Conservation (phyloP, 1,140 invertebrate genomes). For the Drosophila mojavensis region DNA sequence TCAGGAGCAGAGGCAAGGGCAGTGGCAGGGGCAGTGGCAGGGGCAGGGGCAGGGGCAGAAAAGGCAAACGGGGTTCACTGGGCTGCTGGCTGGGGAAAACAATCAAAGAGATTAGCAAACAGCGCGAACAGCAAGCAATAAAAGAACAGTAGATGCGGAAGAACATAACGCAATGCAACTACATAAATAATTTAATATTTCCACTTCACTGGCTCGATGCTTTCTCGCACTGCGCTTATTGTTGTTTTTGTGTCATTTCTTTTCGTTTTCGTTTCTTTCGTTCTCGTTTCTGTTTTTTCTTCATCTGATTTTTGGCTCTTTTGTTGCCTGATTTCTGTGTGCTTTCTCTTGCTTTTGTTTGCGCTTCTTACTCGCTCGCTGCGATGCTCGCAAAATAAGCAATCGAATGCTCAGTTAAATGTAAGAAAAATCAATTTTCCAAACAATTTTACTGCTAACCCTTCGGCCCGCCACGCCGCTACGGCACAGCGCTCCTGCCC, state of each 20-base stretch:
- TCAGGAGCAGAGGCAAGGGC: too few species aligned
- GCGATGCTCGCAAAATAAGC: slow-evolving; percentile 74
- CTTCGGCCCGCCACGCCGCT: not conserved
- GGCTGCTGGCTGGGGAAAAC: slow-evolving; percentile 54
- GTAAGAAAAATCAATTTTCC: slow-evolving; percentile 83
- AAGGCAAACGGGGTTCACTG: not conserved
- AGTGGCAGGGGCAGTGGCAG: too few species aligned
- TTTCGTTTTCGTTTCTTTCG: slow-evolving; percentile 40
- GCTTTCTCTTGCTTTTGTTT: slow-evolving; percentile 53
- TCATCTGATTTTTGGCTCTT: slow-evolving; percentile 1
- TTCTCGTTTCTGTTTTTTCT: not conserved
- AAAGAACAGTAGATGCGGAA: slow-evolving; percentile 56
- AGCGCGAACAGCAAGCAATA: slow-evolving; percentile 61
- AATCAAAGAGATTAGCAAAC: slow-evolving; percentile 82
- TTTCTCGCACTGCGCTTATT: not conserved
- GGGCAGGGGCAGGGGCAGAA: not conserved
- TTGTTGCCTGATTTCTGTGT: slow-evolving; percentile 22
- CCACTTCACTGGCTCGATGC: slow-evolving; percentile 68
- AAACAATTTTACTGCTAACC: slow-evolving; percentile 77
- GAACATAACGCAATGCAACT: slow-evolving; percentile 80
- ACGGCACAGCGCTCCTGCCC: not conserved
- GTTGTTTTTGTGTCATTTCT: not conserved
- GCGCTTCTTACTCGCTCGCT: slow-evolving; percentile 49
- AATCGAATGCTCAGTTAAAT: slow-evolving; percentile 83
- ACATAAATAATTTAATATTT: slow-evolving; percentile 83